phyloP scores from a whole-genome alignment of 1,140 invertebrate species.

The Calliphora vicina region DNA sequence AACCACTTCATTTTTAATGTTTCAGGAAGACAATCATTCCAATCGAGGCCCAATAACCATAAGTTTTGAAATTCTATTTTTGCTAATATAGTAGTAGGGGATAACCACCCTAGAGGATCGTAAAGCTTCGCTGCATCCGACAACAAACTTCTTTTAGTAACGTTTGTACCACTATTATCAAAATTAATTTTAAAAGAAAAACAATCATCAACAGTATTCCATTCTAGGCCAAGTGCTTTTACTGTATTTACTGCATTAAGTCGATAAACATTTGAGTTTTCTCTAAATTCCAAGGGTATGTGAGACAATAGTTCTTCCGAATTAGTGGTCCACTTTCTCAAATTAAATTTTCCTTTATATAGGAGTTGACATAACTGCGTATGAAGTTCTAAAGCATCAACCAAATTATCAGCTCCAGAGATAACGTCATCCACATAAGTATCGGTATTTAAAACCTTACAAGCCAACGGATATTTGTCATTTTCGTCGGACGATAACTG shows the following conservation, averaged over 20 bases:
- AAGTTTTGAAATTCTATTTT: conserved; percentile 61
- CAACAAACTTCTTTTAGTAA: too few relatives aligned
- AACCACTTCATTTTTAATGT: too few relatives aligned
- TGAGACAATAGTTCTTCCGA: neutral
- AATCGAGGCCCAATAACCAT: conserved; percentile 13
- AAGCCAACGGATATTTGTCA: conserved; percentile 45
- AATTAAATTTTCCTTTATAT: conserved; percentile 36
- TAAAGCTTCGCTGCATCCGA: too few relatives aligned
- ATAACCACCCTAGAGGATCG: too few relatives aligned
- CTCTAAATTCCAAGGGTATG: neutral
- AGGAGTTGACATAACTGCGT: conserved; percentile 42
- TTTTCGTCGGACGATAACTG: conserved; percentile 49
- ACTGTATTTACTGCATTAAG: conserved; percentile 13
- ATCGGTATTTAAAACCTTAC: conserved; percentile 47
- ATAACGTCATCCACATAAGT: conserved; percentile 65
- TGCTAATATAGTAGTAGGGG: conserved; percentile 54
- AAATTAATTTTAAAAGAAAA: conserved; percentile 9
- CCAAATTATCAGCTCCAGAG: conserved; percentile 47
- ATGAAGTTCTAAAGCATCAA: conserved; percentile 48
- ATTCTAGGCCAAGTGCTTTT: too few relatives aligned
- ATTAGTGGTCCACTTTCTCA: too few relatives aligned
- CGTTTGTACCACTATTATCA: neutral
- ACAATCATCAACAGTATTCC: neutral
- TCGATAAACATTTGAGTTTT: neutral
- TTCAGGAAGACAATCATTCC: conserved; percentile 18